These are phyloP conservation scores for Cephus rjabovi DNA, from an alignment of 2,888 invertebrate genomes.

Conservation along the genomic window DNA sequence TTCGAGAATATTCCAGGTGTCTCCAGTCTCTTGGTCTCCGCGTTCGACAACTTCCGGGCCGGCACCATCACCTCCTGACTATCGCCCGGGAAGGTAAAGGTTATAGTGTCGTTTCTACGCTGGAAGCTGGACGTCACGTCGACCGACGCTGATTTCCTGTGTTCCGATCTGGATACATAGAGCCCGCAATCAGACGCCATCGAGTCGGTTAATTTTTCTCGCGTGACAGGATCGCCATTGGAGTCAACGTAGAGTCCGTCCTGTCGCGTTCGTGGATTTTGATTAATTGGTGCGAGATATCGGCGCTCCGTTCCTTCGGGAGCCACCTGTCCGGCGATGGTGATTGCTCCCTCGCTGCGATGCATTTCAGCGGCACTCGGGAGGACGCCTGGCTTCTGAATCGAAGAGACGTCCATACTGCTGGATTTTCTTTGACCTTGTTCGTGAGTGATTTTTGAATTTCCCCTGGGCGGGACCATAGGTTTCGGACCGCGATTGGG, in stretches of 20 bases:
- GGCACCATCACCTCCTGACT: conserved; percentile 16
- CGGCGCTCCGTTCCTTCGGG: conserved; percentile 49
- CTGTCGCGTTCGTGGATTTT: conserved; percentile 59
- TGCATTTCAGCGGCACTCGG: conserved; percentile 40
- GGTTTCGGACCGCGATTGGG: conserved; percentile 59
- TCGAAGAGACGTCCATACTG: conserved; percentile 43
- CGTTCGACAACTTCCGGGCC: conserved; percentile 23
- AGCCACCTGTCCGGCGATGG: conserved; percentile 35
- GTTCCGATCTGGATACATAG: conserved; percentile 57
- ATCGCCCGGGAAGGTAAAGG: conserved; percentile 59
- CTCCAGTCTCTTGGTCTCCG: conserved; percentile 50
- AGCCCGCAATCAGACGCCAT: conserved; percentile 46
- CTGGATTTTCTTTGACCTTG: conserved; percentile 52
- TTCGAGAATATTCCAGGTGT: conserved; percentile 43
- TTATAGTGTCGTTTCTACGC: conserved; percentile 58
- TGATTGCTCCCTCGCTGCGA: conserved; percentile 40
- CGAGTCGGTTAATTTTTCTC: conserved; percentile 48
- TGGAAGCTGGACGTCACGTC: conserved; percentile 57
- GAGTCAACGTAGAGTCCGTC: conserved; percentile 60
- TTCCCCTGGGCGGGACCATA: conserved; percentile 60
- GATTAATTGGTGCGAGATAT: conserved; percentile 50
- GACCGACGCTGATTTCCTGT: conserved; percentile 57
- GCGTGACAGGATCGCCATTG: conserved; percentile 47
- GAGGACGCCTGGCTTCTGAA: conserved; percentile 34
- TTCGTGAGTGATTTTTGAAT: conserved; percentile 62